phyloP scores from a whole-genome alignment of 35 echinoderm and acorn worm genomes.

The Apostichopus californicus region DNA sequence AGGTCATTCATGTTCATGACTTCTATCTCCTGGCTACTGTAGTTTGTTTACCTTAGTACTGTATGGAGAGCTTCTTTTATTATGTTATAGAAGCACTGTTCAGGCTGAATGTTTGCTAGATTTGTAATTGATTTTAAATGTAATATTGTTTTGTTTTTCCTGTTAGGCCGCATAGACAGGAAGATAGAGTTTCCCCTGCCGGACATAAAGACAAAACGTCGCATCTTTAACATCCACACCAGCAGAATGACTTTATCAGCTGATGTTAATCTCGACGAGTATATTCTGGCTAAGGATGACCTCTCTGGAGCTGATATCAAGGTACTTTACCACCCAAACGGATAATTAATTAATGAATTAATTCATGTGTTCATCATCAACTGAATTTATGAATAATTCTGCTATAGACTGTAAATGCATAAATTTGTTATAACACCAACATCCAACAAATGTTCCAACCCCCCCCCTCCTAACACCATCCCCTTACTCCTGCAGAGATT shows the following conservation, averaged over 20 bases:
- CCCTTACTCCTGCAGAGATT: no score
- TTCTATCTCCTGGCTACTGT: no score
- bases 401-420: no score
- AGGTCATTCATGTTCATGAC: no score
- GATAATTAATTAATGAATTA: not conserved
- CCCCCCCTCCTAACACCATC: no score
- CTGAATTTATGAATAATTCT: not conserved
- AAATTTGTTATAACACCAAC: no score
- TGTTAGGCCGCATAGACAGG: slow-evolving; percentile 91
- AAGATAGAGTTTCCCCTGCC: slow-evolving; percentile 99
- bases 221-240: slow-evolving; percentile 99
- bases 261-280: slow-evolving; percentile 97
- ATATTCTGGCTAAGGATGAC: slow-evolving; percentile 98
- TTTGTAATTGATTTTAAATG: no score
- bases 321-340: slow-evolving; percentile 19
- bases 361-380: not conserved
- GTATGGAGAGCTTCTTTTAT: no score
- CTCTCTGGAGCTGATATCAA: slow-evolving; percentile 98
- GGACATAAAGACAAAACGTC: slow-evolving; percentile 94
- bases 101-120: no score
- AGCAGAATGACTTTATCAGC: slow-evolving; percentile 92
- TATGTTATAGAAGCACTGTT: no score
- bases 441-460: no score
- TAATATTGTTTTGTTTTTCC: not conserved
- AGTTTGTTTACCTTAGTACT: no score